Base-by-base conservation (phyloP, 2,797 vertebrate species). In the Ptychadena robeensis region DNA sequence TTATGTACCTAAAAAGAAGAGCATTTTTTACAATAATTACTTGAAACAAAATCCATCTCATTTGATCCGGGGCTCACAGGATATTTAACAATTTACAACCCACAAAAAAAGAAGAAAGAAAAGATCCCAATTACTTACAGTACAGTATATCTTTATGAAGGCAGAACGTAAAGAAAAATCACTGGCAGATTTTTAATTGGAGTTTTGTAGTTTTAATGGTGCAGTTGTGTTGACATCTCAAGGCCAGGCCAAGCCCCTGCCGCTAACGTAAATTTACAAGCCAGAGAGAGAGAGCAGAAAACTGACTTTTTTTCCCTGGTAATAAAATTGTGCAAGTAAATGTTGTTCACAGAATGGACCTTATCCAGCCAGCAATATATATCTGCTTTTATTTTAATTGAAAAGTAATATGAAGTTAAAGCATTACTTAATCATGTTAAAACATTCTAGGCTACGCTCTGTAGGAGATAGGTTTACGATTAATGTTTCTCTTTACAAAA, bases 121-220 rank as follows among this genome's bases (percentile, higher is more conserved):
- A 40, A 73, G 66, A 37, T 35, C n/a, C 64, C 44, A 48, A 53
- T 68, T 61, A 68, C 64, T 35, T 15, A 32, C 11, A 34, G 65
- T 57, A 34, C 40, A 48, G 69, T 90, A 87, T 87, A 87, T 89
- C 86, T 82, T 88, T 88, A 86, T 88, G 71, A 86, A 79, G 89
- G 72, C 48, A 74, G 86, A 90, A 67, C 85, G 86, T 85, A 89
- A 88, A 88, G 88, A 89, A 88, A 88, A 88, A 79, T 88, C 86
- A 75, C 82, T 89, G 87, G 88, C 88, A 87, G 83, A 86, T 91
- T 91, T 91, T 91, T 87, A 90, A 90, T 90, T 89, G 88, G 89
- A 68, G 82, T 90, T 93, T 91, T 91, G 85, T 91, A 89, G 80
- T 81, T 88, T 89, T 91, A 90, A 87, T 90, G 27, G 37, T 3